Conservation (phyloP, 1,140 invertebrate species). For the Bombus terrestris region DNA sequence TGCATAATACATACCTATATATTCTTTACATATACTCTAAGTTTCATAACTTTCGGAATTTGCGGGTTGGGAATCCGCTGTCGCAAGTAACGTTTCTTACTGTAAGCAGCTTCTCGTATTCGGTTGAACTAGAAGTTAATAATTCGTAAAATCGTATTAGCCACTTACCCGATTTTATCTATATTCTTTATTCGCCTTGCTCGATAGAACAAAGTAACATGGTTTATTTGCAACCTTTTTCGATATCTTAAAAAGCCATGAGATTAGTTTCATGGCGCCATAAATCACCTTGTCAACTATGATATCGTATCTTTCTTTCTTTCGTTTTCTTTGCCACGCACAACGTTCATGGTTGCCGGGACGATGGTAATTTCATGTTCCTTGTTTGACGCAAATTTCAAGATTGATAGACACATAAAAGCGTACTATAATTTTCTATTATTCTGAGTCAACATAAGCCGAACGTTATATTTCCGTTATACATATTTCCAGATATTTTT, state of each 20-base stretch:
- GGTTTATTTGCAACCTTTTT: neutral
- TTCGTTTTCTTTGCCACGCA: neutral
- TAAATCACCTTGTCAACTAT: neutral
- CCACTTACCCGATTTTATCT: too few relatives aligned
- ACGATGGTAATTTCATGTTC: neutral
- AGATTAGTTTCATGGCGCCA: neutral
- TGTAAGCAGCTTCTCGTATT: neutral
- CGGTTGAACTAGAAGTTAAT: neutral
- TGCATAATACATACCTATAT: too few relatives aligned
- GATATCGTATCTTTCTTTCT: neutral
- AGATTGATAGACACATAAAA: neutral
- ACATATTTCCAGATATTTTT: neutral
- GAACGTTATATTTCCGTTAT: neutral
- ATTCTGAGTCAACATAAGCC: neutral
- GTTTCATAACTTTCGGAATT: too few relatives aligned
- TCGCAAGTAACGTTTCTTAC: neutral
- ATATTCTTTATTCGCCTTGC: neutral
- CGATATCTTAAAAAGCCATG: neutral
- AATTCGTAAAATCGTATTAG: neutral
- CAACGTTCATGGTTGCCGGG: neutral
- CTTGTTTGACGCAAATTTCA: neutral
- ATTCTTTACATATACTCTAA: too few relatives aligned
- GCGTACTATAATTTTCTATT: neutral
- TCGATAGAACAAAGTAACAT: neutral
- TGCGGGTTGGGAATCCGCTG: too few relatives aligned